Evolutionary conservation across 2,888 invertebrate genomes (phyloP).

Genomic region (Piscicola geometra): DNA sequence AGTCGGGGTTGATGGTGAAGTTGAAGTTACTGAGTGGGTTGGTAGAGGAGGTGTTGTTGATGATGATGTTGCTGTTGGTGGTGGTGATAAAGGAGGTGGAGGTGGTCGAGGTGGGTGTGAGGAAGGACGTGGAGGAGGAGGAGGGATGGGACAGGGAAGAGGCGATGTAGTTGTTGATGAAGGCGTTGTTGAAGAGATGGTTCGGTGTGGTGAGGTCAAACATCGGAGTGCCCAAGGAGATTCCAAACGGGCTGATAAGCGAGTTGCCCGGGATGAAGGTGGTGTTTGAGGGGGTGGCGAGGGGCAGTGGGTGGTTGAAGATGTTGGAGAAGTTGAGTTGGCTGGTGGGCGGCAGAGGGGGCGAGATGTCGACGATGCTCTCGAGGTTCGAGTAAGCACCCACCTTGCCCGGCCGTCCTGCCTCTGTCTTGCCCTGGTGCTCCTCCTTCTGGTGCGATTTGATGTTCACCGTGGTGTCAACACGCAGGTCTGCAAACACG

Average conservation of each 20-base stretch:
- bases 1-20: not conserved
- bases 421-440: not conserved
- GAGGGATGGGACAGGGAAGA: not conserved
- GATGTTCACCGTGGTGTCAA: slow-evolving; percentile 30
- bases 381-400: slow-evolving; percentile 25
- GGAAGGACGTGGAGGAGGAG: not conserved
- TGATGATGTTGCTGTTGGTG: not conserved
- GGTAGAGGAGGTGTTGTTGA: not conserved
- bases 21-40: not conserved
- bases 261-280: not conserved
- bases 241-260: not conserved
- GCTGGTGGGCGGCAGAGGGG: slow-evolving; percentile 21
- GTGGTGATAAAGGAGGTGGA: not conserved
- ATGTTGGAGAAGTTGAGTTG: slow-evolving; percentile 17
- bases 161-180: slow-evolving; percentile 9
- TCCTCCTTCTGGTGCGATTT: slow-evolving; percentile 24
- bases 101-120: not conserved
- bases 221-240: not conserved
- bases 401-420: not conserved
- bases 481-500: slow-evolving; percentile 28
- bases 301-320: not conserved
- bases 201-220: not conserved
- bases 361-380: slow-evolving; percentile 28
- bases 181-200: not conserved
- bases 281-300: not conserved